Evolutionary conservation across 1,140 invertebrate species (phyloP), one percentile per base, ranked within the genome.

Genomic region (Anagrus nilaparvatae): DNA sequence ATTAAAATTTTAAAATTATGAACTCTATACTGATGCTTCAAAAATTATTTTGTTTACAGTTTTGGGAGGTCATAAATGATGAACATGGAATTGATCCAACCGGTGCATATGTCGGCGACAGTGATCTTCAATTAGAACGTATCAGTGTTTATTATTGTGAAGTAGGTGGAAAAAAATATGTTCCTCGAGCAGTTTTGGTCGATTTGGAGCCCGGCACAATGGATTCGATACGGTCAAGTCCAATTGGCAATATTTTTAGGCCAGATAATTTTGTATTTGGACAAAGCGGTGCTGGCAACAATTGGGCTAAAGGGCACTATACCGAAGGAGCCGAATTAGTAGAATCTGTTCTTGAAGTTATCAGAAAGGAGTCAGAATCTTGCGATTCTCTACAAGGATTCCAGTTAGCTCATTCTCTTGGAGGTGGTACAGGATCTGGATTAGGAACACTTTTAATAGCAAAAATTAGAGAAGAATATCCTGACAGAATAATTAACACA

Each of bases 51-150:
- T 7, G 13, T 49, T 56, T 69, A 64, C 67, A 88, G 84, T 91
- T 91, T 69, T 90, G 86, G 87, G 85, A 88, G 69, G 82, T 88
- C 42, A 87, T 88, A 54, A 88, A 84, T 33, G 82, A 86, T 55
- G 84, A 87, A 66, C 84, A 87, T 63, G 84, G 84, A 50, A 85
- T 87, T 57, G 82, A 86, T 68, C 74, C 79, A 49, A 79, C 74
- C 53, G 84, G 84, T 50, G 73, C 75, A 34, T 87, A 86, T 63
- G 69, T 74, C 27, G 81, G 83, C 38, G 78, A 82, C 57, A 80
- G 78, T 33, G 80, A 84, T 51, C 66, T 87, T 29, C 85, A 88
- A 63, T 63, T 87, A 47, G 85, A 88, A 57, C 65, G 84, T 19
- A 83, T 88, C 59, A 82, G 80, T 52, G 84, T 88, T 21, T 89